Evolutionary conservation across 2,113 vertebrate species (phyloP), one percentile per base, ranked within the genome.

Genomic region (Corythaixoides concolor): DNA sequence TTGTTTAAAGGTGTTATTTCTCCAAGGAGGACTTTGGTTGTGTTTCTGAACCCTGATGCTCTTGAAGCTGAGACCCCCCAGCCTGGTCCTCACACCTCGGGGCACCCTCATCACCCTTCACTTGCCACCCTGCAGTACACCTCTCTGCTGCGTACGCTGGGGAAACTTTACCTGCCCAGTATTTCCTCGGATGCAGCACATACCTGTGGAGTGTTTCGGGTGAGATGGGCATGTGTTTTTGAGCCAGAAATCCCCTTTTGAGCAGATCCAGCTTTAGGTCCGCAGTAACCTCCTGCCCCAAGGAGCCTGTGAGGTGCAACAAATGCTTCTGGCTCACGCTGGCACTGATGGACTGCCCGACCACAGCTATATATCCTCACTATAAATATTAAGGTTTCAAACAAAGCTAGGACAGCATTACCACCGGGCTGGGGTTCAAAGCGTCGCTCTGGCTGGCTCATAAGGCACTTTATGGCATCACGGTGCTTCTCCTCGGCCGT

Each of bases 11-110:
- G 28, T 18, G 18, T 1, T 9, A n/a, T 58, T 90, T 62, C 59
- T 73, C 18, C 70, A 28, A 41, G 41, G 60, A 74, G 56, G 26
- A 7, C 45, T 50, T 73, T 28, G 24, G 7, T 30, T 66, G 45
- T 13, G 11, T 53, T 86, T 80, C 45, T 74, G 32, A 81, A 32
- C 12, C 10, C 43, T 30, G 8, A 22, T 43, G 32, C 22, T 77
- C 32, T 37, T 43, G 35, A n/a, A 85, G 59, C 45, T 4, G 2
- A 27, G 20, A 49, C 18, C 0, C 0, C 0, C 16, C 59, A 70
- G 45, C 19, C 35, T 13, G 23, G 15, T 9, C 66, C 4, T 49
- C 50, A 10, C 19, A 28, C 23, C 7, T 45, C 20, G 9, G 33
- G 37, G n/a, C 23, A 63, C 15, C 15, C 53, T 74, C 64, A 62